phyloP scores from a whole-genome alignment of 2,113 vertebrate genomes.

The Myocastor coypus region DNA sequence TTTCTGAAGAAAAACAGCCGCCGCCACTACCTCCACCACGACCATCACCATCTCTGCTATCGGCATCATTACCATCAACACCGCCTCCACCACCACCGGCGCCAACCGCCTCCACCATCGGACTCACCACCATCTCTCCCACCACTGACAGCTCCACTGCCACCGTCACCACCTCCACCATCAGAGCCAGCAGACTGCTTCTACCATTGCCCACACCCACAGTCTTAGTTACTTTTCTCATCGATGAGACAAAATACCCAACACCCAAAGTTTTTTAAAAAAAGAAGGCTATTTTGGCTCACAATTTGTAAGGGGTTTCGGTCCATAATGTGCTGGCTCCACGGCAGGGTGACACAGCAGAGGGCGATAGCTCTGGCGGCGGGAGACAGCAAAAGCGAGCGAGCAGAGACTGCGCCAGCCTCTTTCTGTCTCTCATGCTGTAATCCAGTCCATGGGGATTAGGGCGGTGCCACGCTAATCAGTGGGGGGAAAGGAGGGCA shows the following conservation, averaged over 20 bases:
- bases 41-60: no score
- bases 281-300: background rate
- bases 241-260: background rate
- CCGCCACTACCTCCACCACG: no score
- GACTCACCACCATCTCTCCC: no score
- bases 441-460: background rate
- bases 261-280: background rate
- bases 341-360: background rate
- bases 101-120: no score
- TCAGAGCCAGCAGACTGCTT: no score
- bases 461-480: background rate
- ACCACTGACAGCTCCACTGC: background rate
- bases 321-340: background rate
- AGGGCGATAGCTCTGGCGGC: background rate
- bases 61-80: background rate
- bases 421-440: background rate
- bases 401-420: background rate
- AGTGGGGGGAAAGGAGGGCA: background rate
- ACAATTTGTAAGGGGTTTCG: background rate
- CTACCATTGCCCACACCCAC: background rate
- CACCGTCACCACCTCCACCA: no score
- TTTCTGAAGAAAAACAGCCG: background rate
- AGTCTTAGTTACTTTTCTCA: background rate
- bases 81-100: rapidly evolving
- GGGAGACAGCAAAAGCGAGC: background rate